These are phyloP conservation scores for Trachemys scripta DNA, from an alignment of 2,113 vertebrate genomes.

Conservation along the genomic window DNA sequence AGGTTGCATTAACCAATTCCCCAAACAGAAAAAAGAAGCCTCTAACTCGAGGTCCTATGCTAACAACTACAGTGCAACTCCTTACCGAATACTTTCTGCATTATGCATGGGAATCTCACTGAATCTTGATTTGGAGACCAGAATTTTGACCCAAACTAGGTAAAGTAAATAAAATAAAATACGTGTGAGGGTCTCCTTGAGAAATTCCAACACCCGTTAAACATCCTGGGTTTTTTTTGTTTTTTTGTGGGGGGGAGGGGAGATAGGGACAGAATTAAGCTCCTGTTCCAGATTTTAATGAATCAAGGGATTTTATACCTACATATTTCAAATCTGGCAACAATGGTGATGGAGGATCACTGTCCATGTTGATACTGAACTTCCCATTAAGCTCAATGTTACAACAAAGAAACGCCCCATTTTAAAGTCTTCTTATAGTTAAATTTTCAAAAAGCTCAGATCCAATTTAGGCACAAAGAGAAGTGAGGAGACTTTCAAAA, in stretches of 20 bases:
- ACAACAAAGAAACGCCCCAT: not conserved
- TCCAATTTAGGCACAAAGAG: not conserved
- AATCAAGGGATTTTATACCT: not conserved
- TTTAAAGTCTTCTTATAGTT: not conserved
- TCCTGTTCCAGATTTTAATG: not conserved
- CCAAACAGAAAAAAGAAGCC: not conserved
- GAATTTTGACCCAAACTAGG: not conserved
- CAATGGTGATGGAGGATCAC: not conserved
- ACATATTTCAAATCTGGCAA: not conserved
- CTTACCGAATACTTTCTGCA: not conserved
- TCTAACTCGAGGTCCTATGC: not conserved
- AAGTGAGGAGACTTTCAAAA: not conserved
- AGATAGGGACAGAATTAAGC: not conserved
- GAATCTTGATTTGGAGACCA: not conserved
- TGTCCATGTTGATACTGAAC: not conserved
- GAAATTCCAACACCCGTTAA: not conserved
- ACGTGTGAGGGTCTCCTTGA: not conserved
- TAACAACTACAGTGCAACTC: not conserved
- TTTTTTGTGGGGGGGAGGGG: no score
- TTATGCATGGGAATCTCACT: not conserved
- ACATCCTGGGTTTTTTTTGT: not conserved
- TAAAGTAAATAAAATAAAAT: not conserved
- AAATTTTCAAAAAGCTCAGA: not conserved
- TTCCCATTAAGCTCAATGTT: not conserved
- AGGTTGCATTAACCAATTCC: not conserved